A percentile compares a stretch with the other conserved stretches of the same genome.
phyloP scores from a whole-genome alignment of 1,140 invertebrate species.

The Drosophila grimshawi region DNA sequence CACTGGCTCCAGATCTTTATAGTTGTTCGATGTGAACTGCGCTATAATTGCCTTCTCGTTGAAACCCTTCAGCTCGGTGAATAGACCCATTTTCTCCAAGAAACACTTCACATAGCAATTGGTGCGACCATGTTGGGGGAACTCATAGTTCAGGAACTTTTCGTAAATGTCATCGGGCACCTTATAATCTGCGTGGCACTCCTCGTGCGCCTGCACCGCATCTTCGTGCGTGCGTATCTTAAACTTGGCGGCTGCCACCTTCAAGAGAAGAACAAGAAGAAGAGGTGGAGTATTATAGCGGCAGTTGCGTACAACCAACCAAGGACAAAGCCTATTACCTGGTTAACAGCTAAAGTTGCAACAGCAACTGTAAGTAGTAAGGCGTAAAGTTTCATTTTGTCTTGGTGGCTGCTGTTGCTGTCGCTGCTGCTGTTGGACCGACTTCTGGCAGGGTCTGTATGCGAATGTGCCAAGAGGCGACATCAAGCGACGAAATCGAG shows the following conservation, averaged over 20 bases:
- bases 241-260: constrained; percentile 68
- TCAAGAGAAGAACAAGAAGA: constrained; percentile 7
- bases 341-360: constrained; percentile 34
- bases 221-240: constrained; percentile 63
- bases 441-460: constrained; percentile 60
- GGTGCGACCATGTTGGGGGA: constrained; percentile 70
- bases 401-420: background rate
- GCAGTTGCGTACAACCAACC: constrained; percentile 5
- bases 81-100: constrained; percentile 75
- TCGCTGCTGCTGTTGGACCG: constrained; percentile 34
- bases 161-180: constrained; percentile 79
- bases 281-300: background rate
- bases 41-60: constrained; percentile 62
- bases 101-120: constrained; percentile 78
- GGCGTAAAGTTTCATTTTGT: constrained; percentile 62
- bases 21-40: constrained; percentile 64
- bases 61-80: constrained; percentile 67
- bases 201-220: constrained; percentile 67
- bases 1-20: constrained; percentile 52
- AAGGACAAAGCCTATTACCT: constrained; percentile 54
- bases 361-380: constrained; percentile 50
- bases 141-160: constrained; percentile 72
- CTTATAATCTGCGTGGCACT: constrained; percentile 63
- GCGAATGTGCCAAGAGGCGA: constrained; percentile 65
- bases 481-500: constrained; percentile 46